Conservation (phyloP, 2,888 invertebrate species). For the Achlya flavicornis region DNA sequence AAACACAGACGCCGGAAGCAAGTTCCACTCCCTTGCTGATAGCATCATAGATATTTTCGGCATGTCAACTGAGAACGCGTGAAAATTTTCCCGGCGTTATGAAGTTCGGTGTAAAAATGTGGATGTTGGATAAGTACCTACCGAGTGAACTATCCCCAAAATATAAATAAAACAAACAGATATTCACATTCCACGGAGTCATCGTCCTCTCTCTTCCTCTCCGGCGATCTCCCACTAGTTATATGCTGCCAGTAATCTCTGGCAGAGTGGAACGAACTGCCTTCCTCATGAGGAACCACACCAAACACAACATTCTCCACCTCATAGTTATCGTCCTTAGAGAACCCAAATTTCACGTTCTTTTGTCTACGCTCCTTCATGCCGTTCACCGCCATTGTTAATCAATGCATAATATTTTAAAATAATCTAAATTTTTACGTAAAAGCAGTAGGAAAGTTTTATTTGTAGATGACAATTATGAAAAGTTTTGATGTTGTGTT, state of each 20-base stretch:
- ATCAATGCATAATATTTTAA: constrained; percentile 32
- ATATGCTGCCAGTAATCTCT: constrained; percentile 71
- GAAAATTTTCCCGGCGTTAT: too few relatives aligned
- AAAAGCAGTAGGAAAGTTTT: constrained; percentile 45
- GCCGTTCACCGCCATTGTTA: constrained; percentile 43
- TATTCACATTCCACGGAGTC: constrained; percentile 38
- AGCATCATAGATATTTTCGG: too few relatives aligned
- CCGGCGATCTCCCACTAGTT: constrained; percentile 40
- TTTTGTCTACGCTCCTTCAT: constrained; percentile 61
- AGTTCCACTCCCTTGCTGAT: too few relatives aligned
- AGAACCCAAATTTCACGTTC: constrained; percentile 68
- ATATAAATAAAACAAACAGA: background rate
- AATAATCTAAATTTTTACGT: constrained; percentile 45
- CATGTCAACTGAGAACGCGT: too few relatives aligned
- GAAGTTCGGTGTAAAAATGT: too few relatives aligned
- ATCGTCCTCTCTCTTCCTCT: constrained; percentile 39
- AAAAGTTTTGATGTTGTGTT: constrained; percentile 32
- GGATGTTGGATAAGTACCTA: too few relatives aligned
- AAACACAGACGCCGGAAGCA: too few relatives aligned
- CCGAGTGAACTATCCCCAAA: background rate
- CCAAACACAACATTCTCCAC: constrained; percentile 42
- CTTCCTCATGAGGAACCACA: constrained; percentile 48
- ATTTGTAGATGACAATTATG: constrained; percentile 34
- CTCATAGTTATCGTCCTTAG: constrained; percentile 65
- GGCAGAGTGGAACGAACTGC: constrained; percentile 57